phyloP scores from a whole-genome alignment of 2,888 invertebrate genomes.

The Belgica antarctica region DNA sequence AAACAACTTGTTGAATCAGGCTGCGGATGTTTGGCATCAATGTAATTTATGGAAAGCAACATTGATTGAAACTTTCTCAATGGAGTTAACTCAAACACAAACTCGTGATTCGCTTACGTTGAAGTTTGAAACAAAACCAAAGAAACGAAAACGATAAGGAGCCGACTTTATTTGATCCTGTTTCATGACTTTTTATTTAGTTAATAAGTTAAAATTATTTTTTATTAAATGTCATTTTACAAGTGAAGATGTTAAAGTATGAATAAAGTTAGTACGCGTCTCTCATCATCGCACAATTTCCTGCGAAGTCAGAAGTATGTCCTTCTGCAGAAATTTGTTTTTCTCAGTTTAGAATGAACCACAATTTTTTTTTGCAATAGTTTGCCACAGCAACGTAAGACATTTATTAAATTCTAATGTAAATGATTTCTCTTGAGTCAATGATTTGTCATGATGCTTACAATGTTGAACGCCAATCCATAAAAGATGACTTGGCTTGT shows the following conservation, averaged over 20 bases:
- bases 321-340: neutral
- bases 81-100: too few species aligned
- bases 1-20: too few species aligned
- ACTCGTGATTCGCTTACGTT: too few species aligned
- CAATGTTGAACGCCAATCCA: neutral
- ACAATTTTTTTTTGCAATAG: slow-evolving; percentile 10
- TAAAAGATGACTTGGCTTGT: slow-evolving; percentile 1
- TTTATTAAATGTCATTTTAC: neutral
- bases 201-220: neutral
- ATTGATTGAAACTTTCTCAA: too few species aligned
- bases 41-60: too few species aligned
- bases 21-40: too few species aligned
- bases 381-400: neutral
- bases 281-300: slow-evolving; percentile 14
- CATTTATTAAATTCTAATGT: neutral
- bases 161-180: too few species aligned
- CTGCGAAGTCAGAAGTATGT: neutral
- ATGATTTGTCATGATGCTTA: neutral
- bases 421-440: slow-evolving; percentile 9
- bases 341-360: slow-evolving; percentile 6
- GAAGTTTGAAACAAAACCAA: too few species aligned
- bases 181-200: neutral
- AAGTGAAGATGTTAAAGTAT: neutral
- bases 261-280: neutral
- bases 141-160: too few species aligned